Evolutionary conservation across 2,888 invertebrate species (phyloP).

Genomic region (Macrosoma leucophasiata): DNA sequence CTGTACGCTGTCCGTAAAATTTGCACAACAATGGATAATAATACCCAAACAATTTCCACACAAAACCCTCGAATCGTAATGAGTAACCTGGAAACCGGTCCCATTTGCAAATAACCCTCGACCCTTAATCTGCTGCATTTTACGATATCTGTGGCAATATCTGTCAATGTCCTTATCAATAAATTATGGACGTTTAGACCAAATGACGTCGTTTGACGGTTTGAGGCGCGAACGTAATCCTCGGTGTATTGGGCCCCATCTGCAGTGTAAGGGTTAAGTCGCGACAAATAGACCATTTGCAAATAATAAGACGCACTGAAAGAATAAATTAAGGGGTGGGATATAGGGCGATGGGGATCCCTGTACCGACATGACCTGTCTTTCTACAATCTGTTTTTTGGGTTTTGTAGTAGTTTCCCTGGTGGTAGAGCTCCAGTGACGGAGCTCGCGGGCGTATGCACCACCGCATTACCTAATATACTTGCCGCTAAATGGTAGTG

Average conservation of each 20-base stretch:
- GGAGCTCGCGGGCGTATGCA: too few species aligned
- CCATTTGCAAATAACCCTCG: constrained; percentile 71
- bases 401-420: too few species aligned
- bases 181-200: constrained; percentile 67
- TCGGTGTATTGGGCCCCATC: constrained; percentile 65
- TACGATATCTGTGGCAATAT: constrained; percentile 68
- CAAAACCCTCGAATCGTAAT: constrained; percentile 46
- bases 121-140: constrained; percentile 72
- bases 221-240: constrained; percentile 65
- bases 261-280: constrained; percentile 72
- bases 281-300: constrained; percentile 75
- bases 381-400: too few species aligned
- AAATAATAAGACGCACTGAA: constrained; percentile 75
- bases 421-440: too few species aligned
- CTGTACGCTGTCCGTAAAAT: constrained; percentile 27
- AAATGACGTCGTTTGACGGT: constrained; percentile 71
- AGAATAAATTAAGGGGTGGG: constrained; percentile 68
- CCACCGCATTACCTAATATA: too few species aligned
- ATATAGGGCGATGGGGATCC: too few species aligned
- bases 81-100: constrained; percentile 56
- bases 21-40: constrained; percentile 46
- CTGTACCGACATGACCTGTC: constrained; percentile 32
- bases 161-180: constrained; percentile 75
- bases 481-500: too few species aligned
- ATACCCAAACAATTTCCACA: constrained; percentile 41